Conservation (phyloP, 2,797 vertebrate species). For the Pristis pectinata region DNA sequence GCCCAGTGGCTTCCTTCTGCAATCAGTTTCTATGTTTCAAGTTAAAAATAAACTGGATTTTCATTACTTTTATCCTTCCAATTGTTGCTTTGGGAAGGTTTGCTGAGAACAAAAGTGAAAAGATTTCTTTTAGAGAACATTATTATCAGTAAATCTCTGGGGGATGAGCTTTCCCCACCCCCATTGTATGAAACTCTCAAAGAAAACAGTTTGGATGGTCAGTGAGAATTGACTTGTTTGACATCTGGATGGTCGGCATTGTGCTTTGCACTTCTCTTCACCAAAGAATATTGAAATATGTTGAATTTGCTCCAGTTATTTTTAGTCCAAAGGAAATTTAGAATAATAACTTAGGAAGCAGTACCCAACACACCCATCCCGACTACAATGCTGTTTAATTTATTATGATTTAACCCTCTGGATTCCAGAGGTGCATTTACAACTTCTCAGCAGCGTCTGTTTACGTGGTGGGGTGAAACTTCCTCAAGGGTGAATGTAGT, state of each 20-base stretch:
- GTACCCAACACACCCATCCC: conserved; percentile 56
- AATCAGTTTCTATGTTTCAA: background rate
- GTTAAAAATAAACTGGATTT: background rate
- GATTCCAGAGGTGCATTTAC: background rate
- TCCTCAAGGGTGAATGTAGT: background rate
- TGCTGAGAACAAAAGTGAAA: background rate
- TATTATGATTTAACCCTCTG: background rate
- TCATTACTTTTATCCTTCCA: background rate
- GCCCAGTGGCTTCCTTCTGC: background rate
- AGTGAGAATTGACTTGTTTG: background rate
- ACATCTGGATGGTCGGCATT: conserved; percentile 14
- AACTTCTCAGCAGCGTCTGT: background rate
- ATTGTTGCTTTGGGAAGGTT: background rate
- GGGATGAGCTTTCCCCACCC: background rate
- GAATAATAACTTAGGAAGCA: conserved; percentile 76
- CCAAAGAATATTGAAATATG: conserved; percentile 39
- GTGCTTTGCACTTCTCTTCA: background rate
- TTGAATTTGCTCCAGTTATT: conserved; percentile 61
- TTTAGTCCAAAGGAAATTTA: conserved; percentile 70
- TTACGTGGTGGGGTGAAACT: background rate
- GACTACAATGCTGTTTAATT: conserved; percentile 45
- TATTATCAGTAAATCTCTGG: background rate
- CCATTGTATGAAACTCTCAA: background rate
- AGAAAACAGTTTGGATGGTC: background rate
- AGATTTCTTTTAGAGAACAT: background rate